Evolutionary conservation across 2,113 vertebrate genomes (phyloP).

Genomic region (Boulengerochromis microlepis): DNA sequence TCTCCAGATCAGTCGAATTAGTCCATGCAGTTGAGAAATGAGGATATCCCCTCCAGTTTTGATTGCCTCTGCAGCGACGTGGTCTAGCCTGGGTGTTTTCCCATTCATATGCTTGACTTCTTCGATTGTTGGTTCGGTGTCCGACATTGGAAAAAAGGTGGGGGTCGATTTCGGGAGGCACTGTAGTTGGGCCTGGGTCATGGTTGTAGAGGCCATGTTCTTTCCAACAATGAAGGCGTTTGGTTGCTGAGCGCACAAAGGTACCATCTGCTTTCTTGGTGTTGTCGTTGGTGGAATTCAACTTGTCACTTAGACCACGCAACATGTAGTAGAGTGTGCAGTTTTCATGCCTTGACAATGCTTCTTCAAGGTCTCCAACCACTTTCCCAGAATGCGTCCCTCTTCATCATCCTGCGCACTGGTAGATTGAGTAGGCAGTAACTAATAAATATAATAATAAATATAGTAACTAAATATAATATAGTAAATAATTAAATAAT

Average conservation of each 20-base stretch:
- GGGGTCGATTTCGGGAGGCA: neutral
- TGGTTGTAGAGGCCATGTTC: neutral
- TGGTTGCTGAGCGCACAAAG: neutral
- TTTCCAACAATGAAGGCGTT: neutral
- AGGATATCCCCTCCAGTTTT: rapidly evolving
- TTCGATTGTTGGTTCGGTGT: neutral
- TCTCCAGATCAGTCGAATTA: neutral
- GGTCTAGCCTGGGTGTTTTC: neutral
- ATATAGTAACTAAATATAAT: neutral
- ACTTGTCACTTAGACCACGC: neutral
- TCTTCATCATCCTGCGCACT: neutral
- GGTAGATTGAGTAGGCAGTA: neutral
- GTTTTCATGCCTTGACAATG: neutral
- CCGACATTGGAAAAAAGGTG: neutral
- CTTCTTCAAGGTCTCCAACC: neutral
- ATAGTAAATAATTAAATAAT: neutral
- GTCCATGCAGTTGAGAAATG: neutral
- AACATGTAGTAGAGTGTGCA: neutral
- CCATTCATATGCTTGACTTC: neutral
- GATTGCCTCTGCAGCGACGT: neutral
- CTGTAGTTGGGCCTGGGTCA: neutral
- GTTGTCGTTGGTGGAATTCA: neutral
- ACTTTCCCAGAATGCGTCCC: neutral
- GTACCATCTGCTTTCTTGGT: neutral
- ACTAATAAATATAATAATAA: neutral